Conservation (phyloP, 2,113 vertebrate species). For the Erythrocercus mccallii region DNA sequence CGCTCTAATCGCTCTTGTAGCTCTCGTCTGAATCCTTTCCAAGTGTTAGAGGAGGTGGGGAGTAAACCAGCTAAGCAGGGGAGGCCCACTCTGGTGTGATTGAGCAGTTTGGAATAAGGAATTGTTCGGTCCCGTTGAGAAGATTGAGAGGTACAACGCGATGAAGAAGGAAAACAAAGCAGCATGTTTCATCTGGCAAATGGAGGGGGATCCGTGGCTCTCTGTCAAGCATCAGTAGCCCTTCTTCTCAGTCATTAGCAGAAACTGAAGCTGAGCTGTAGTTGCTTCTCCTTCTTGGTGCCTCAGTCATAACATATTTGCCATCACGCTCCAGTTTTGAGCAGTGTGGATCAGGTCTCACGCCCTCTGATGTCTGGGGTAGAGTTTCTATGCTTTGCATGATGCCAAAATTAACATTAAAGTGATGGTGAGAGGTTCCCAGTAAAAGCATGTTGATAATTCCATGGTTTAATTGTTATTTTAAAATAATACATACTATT, state of each 20-base stretch:
- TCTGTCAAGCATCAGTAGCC: not conserved
- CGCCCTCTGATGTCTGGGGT: not conserved
- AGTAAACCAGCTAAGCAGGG: constrained; percentile 8
- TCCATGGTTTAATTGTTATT: not conserved
- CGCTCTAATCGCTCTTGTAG: not conserved
- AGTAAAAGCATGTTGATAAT: not conserved
- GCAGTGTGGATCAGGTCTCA: not conserved
- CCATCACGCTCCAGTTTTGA: not conserved
- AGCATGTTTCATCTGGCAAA: not conserved
- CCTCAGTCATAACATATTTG: not conserved
- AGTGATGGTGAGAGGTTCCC: fast-evolving
- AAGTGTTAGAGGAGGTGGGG: not conserved
- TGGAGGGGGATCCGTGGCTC: not conserved
- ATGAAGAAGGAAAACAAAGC: not conserved
- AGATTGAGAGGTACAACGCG: not conserved
- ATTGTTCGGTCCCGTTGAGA: not conserved
- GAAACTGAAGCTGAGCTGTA: not conserved
- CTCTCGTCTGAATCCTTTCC: constrained; percentile 36
- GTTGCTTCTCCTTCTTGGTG: not conserved
- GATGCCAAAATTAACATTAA: not conserved
- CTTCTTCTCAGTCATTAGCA: not conserved
- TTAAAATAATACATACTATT: not conserved
- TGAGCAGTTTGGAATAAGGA: not conserved
- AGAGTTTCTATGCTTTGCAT: not conserved
- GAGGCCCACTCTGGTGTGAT: not conserved